Conservation (phyloP, 2,888 invertebrate genomes). For the Meta bourneti region DNA sequence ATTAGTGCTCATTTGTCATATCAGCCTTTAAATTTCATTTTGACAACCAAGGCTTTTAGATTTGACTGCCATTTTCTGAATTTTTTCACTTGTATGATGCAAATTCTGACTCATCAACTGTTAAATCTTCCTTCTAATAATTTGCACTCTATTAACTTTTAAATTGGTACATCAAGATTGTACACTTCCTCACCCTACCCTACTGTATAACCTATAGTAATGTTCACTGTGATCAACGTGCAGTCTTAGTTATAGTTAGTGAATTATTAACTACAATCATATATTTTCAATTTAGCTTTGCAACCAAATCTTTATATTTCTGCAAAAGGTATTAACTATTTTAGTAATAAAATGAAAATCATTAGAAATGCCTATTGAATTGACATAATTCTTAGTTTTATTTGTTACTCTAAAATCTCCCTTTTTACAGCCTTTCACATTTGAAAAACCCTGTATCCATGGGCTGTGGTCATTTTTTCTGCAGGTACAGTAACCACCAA, state of each 20-base stretch:
- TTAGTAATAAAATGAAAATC: neutral
- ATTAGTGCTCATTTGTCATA: no score
- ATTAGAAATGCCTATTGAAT: neutral
- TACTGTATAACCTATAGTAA: no score
- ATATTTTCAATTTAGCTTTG: neutral
- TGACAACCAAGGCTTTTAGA: no score
- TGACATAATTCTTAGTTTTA: neutral
- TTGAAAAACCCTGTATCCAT: slow-evolving; percentile 52
- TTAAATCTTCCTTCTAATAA: no score
- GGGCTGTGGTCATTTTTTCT: slow-evolving; percentile 64
- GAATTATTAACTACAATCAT: neutral
- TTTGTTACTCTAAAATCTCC: neutral
- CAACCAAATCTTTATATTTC: neutral
- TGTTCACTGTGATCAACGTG: no score
- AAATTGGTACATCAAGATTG: no score
- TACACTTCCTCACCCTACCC: no score
- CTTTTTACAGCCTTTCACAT: slow-evolving; percentile 43
- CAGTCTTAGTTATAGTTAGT: neutral
- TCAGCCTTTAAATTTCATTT: no score
- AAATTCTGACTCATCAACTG: no score
- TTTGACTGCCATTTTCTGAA: no score
- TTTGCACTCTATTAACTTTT: no score
- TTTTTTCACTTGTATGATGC: no score
- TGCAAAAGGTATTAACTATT: neutral
- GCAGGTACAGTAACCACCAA: slow-evolving; percentile 42